Conservation (phyloP, 2,113 vertebrate species). For the Trogon melanurus region DNA sequence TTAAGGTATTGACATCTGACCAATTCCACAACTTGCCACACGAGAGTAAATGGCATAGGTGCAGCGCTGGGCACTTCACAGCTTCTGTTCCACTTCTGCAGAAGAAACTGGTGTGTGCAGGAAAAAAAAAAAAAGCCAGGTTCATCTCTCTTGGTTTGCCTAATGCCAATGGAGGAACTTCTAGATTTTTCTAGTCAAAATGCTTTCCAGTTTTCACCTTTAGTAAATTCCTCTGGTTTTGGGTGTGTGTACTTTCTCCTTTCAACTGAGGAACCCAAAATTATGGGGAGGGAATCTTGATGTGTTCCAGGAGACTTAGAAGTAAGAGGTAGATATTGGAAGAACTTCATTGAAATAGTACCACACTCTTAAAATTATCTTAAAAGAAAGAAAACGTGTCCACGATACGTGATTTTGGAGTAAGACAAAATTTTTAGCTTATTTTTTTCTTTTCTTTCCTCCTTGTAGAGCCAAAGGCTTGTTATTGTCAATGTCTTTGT, state of each 20-base stretch:
- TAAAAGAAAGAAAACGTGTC: neutral
- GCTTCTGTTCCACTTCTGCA: neutral
- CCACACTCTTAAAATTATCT: neutral
- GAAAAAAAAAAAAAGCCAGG: rapidly evolving
- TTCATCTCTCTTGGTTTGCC: neutral
- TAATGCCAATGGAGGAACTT: neutral
- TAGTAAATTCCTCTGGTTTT: neutral
- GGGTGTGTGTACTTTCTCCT: neutral
- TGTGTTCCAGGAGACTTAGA: neutral
- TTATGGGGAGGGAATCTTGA: neutral
- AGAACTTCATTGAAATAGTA: neutral
- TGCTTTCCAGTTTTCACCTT: neutral
- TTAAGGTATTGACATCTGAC: neutral
- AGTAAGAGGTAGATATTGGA: neutral
- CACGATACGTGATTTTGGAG: neutral
- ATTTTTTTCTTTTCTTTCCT: neutral
- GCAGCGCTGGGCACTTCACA: neutral
- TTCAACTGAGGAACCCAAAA: neutral
- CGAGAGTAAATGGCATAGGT: neutral
- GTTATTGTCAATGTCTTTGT: neutral
- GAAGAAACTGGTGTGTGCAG: neutral
- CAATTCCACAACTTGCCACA: neutral
- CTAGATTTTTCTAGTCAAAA: neutral
- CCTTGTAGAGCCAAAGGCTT: neutral
- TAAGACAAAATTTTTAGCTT: neutral